Percentiles rank a stretch among this genome's conserved stretches.
These are phyloP conservation scores for Distichodus sexfasciatus DNA, from an alignment of 2,797 vertebrate species.

Conservation along the genomic window DNA sequence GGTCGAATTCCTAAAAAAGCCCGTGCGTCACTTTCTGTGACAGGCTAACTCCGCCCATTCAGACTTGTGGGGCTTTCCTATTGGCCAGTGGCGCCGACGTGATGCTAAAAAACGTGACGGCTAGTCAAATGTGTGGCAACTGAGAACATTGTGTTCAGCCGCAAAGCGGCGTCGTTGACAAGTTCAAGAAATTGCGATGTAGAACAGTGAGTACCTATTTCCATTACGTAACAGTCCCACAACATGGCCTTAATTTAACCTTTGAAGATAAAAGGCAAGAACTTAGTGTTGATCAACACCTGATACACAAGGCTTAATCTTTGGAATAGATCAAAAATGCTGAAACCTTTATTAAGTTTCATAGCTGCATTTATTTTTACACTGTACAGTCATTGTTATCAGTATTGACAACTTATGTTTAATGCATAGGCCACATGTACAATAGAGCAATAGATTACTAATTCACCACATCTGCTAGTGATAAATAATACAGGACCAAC, in stretches of 20 bases:
- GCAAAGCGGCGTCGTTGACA: conserved; percentile 19
- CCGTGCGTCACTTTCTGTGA: conserved; percentile 24
- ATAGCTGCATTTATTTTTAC: no score
- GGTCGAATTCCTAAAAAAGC: not conserved
- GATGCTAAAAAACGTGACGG: conserved; percentile 67
- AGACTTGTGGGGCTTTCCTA: conserved; percentile 19
- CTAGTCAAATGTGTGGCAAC: conserved; percentile 51
- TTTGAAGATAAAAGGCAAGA: not conserved
- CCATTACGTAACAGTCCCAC: conserved; percentile 55
- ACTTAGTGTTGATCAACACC: no score
- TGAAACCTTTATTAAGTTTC: no score
- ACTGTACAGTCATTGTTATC: no score
- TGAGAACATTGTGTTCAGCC: conserved; percentile 60
- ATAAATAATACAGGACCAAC: no score
- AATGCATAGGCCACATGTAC: no score
- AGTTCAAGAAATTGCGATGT: conserved; percentile 45
- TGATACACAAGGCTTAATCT: no score
- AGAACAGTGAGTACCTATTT: conserved; percentile 8
- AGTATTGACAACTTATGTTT: no score
- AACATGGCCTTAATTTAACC: not conserved
- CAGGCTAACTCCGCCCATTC: conserved; percentile 33
- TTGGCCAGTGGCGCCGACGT: conserved; percentile 60
- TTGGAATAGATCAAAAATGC: no score
- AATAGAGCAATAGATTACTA: no score
- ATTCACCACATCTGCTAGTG: no score